Percentiles rank a stretch among this genome's conserved stretches.
These are phyloP conservation scores for Amorpha juglandis DNA, from an alignment of 2,888 invertebrate genomes.

Conservation along the genomic window DNA sequence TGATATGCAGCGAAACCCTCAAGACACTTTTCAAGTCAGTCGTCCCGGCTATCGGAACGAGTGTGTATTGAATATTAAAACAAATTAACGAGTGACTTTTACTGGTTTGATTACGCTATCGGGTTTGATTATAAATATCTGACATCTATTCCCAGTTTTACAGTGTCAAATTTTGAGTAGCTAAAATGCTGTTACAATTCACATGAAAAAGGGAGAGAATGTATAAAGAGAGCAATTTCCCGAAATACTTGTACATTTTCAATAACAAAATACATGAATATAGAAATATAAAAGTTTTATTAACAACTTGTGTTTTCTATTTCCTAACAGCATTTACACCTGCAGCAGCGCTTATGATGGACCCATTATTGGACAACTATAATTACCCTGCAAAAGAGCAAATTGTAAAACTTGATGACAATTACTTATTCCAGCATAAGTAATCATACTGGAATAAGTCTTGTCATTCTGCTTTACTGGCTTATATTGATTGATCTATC, in stretches of 20 bases:
- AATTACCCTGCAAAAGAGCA: conserved; percentile 11
- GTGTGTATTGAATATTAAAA: too few species aligned
- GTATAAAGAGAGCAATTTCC: neutral
- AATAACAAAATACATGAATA: conserved; percentile 1
- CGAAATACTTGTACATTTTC: conserved; percentile 4
- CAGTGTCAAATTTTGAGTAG: too few species aligned
- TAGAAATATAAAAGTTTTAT: conserved; percentile 7
- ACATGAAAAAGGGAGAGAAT: neutral
- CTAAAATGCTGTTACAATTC: neutral
- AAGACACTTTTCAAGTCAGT: too few species aligned
- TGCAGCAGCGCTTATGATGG: neutral
- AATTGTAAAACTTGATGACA: neutral
- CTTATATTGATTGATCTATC: too few species aligned
- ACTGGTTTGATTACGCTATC: too few species aligned
- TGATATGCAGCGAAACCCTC: too few species aligned
- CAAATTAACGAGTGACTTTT: too few species aligned
- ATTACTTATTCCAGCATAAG: neutral
- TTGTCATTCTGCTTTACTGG: too few species aligned
- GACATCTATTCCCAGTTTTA: too few species aligned
- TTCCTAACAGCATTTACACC: neutral
- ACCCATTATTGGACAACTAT: neutral
- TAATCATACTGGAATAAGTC: too few species aligned
- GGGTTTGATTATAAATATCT: too few species aligned
- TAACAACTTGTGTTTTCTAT: neutral
- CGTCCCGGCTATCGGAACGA: too few species aligned